These are phyloP conservation scores for Helobdella robusta DNA, from an alignment of 2,888 invertebrate genomes.

Conservation along the genomic window DNA sequence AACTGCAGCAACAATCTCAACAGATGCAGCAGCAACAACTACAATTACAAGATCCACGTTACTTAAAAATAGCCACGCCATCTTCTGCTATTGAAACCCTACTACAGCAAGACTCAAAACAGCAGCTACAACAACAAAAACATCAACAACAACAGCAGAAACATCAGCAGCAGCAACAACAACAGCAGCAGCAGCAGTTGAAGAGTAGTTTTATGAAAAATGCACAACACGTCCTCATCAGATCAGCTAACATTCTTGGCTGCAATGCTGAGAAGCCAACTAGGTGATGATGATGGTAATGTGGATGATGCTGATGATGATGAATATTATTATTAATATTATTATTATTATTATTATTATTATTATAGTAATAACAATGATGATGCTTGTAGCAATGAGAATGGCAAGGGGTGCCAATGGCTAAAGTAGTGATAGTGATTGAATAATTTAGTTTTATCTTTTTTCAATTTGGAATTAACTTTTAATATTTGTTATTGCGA, in stretches of 20 bases:
- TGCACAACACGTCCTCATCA: constrained; percentile 14
- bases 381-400: too few relatives aligned
- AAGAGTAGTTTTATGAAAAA: constrained; percentile 3
- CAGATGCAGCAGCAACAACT: constrained; percentile 6
- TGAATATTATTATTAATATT: too few relatives aligned
- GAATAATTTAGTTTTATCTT: too few relatives aligned
- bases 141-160: constrained; percentile 4
- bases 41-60: not conserved
- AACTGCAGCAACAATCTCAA: not conserved
- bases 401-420: too few relatives aligned
- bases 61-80: not conserved
- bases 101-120: constrained; percentile 12
- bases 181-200: not conserved
- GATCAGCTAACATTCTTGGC: not conserved
- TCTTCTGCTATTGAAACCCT: constrained; percentile 11
- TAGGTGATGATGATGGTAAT: too few relatives aligned
- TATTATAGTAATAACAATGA: too few relatives aligned
- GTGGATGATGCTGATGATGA: too few relatives aligned
- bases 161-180: not conserved
- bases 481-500: too few relatives aligned
- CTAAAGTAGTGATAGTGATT: too few relatives aligned
- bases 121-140: not conserved
- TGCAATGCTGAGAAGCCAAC: constrained; percentile 12
- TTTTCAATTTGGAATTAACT: too few relatives aligned
- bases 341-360: too few relatives aligned